Evolutionary conservation across 1,140 invertebrate species (phyloP).

Genomic region (Leptinotarsa lineolata): DNA sequence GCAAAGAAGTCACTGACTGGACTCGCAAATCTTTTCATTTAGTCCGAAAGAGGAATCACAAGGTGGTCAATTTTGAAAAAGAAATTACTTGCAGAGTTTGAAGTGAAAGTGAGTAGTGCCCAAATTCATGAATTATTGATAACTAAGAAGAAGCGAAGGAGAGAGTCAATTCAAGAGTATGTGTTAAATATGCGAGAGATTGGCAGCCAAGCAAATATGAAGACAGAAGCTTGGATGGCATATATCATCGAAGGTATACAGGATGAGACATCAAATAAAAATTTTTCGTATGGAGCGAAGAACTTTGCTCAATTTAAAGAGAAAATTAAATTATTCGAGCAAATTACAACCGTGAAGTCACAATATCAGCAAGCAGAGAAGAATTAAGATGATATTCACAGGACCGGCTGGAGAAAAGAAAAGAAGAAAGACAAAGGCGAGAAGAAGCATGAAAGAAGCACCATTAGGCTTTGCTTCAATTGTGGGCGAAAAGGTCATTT

Average conservation of each 20-base stretch:
- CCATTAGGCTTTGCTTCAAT: no score
- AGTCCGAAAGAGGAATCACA: constrained; percentile 42
- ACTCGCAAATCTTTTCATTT: constrained; percentile 46
- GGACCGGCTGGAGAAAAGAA: no score
- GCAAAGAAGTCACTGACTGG: constrained; percentile 49
- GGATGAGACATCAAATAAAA: constrained; percentile 30
- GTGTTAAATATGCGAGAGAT: constrained; percentile 49
- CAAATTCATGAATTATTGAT: constrained; percentile 43
- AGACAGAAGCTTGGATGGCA: constrained; percentile 41
- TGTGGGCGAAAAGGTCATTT: constrained; percentile 14
- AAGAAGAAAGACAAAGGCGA: no score
- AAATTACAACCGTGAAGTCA: neutral
- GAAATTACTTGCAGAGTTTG: constrained; percentile 37
- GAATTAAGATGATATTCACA: no score
- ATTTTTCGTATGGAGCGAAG: constrained; percentile 31
- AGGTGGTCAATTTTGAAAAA: constrained; percentile 45
- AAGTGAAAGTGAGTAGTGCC: constrained; percentile 28
- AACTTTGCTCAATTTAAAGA: constrained; percentile 33
- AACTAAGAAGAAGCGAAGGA: constrained; percentile 36
- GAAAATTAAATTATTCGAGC: constrained; percentile 32
- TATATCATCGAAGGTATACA: constrained; percentile 38
- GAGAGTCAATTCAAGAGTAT: constrained; percentile 51
- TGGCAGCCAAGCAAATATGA: constrained; percentile 40
- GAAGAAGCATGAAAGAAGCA: no score
- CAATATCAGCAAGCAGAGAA: no score